phyloP scores from a whole-genome alignment of 2,797 vertebrate species.

The Syngnathus acus region DNA sequence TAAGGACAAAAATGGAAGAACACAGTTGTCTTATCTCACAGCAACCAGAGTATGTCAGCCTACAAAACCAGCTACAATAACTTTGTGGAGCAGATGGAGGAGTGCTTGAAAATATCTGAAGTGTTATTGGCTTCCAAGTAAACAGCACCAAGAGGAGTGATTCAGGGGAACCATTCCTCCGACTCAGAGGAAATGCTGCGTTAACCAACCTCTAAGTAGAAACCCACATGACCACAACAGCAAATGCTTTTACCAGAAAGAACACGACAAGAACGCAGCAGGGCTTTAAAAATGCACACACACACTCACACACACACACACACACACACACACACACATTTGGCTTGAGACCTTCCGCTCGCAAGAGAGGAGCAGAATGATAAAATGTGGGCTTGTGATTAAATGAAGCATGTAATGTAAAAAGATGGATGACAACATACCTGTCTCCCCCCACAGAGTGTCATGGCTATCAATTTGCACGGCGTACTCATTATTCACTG shows the following conservation, averaged over 20 bases:
- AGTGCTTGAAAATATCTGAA: conserved; percentile 26
- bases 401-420: conserved; percentile 28
- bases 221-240: conserved; percentile 33
- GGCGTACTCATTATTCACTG: conserved; percentile 75
- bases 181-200: conserved; percentile 24
- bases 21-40: neutral
- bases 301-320: neutral
- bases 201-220: conserved; percentile 37
- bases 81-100: conserved; percentile 17
- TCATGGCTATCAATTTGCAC: conserved; percentile 89
- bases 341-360: conserved; percentile 13
- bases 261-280: conserved; percentile 17
- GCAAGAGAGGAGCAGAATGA: conserved; percentile 28
- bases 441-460: conserved; percentile 98
- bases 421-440: conserved; percentile 72
- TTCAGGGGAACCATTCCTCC: conserved; percentile 27
- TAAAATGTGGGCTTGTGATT: conserved; percentile 45
- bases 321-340: conserved; percentile 1
- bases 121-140: conserved; percentile 23
- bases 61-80: neutral
- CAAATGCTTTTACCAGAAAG: conserved; percentile 41
- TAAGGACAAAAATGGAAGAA: neutral
- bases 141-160: conserved; percentile 17
- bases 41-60: neutral
- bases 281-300: conserved; percentile 11